Conservation (phyloP, 2,113 vertebrate species). For the Eurystomus gularis region DNA sequence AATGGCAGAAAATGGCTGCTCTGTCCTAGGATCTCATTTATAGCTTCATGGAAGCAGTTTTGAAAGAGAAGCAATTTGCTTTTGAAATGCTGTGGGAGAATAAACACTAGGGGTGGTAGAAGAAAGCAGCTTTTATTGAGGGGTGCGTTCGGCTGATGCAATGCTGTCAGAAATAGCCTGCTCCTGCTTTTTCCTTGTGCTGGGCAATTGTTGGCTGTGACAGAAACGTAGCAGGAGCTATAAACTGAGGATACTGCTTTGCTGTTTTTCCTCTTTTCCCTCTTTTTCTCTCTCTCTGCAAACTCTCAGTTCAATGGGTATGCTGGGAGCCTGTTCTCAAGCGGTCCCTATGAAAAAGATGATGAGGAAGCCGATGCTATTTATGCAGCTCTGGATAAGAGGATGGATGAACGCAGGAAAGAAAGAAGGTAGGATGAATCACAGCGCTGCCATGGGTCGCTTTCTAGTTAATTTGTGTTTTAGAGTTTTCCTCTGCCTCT, state of each 20-base stretch:
- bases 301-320: conserved; percentile 92
- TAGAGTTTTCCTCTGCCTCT: background rate
- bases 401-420: conserved; percentile 97
- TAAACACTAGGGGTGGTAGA: background rate
- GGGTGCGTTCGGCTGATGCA: background rate
- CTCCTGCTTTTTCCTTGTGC: background rate
- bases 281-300: fast-evolving
- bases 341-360: conserved; percentile 96
- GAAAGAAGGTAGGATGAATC: conserved; percentile 84
- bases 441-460: fast-evolving
- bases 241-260: background rate
- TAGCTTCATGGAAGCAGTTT: background rate
- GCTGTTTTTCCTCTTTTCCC: background rate
- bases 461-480: background rate
- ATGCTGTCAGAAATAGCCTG: background rate
- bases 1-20: background rate
- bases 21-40: background rate
- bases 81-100: background rate
- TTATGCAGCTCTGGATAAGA: conserved; percentile 94
- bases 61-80: background rate
- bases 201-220: background rate
- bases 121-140: background rate
- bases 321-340: conserved; percentile 96
- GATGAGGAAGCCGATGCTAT: conserved; percentile 98
- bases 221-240: background rate